These are phyloP conservation scores for Lepidochrysops patricia DNA, from an alignment of 2,888 invertebrate species.

Conservation along the genomic window DNA sequence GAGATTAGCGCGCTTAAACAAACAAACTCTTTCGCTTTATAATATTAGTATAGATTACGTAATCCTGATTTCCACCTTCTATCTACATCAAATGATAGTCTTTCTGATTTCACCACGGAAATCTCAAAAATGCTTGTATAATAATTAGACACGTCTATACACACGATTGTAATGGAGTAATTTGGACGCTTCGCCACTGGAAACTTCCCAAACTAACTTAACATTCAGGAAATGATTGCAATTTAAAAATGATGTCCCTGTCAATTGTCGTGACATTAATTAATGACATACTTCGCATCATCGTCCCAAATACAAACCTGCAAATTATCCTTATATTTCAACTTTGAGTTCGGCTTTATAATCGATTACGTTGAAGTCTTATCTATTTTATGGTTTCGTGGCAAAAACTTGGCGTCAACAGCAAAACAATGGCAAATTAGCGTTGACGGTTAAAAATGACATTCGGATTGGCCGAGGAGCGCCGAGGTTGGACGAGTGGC, in stretches of 20 bases:
- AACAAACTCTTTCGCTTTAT: too few species aligned
- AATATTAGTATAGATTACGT: too few species aligned
- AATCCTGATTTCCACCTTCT: too few species aligned
- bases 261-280: not conserved
- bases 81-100: too few species aligned
- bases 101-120: too few species aligned
- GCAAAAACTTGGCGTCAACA: conserved; percentile 60
- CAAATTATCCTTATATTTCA: conserved; percentile 2
- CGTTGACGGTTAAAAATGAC: conserved; percentile 70
- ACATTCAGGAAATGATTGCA: not conserved
- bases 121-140: too few species aligned
- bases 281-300: not conserved
- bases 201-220: not conserved
- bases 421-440: conserved; percentile 73
- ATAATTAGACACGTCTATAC: too few species aligned
- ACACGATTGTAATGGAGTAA: too few species aligned
- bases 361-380: conserved; percentile 60
- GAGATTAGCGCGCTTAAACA: too few species aligned
- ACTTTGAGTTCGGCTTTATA: conserved; percentile 44
- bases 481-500: conserved; percentile 19
- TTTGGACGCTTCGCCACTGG: too few species aligned
- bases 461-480: conserved; percentile 38
- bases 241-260: not conserved
- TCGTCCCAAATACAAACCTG: conserved; percentile 19
- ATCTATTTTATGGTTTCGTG: conserved; percentile 70